Conservation (phyloP, 2,888 invertebrate genomes). For the Pegoplata infirma region DNA sequence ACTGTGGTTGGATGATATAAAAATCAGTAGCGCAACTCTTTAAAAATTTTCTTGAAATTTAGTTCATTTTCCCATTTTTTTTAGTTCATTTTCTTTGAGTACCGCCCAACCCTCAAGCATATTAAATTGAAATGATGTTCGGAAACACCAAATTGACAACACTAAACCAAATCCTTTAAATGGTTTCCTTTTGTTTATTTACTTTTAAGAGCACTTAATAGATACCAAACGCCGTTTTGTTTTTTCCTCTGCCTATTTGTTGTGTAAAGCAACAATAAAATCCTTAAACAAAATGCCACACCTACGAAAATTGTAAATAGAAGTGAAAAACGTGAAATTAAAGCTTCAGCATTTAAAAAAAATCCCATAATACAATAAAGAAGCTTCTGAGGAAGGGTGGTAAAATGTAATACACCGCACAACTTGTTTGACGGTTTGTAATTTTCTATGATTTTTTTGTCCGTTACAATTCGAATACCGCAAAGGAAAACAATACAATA, state of each 20-base stretch:
- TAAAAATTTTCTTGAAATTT: too few species aligned
- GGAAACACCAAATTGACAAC: background rate
- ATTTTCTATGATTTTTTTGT: conserved; percentile 19
- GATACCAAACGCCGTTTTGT: conserved; percentile 64
- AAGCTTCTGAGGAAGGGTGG: conserved; percentile 5
- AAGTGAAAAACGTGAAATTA: conserved; percentile 23
- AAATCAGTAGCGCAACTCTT: too few species aligned
- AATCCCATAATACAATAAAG: conserved; percentile 19
- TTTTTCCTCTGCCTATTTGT: conserved; percentile 24
- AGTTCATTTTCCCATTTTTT: too few species aligned
- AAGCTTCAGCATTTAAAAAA: conserved; percentile 47
- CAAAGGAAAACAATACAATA: conserved; percentile 25
- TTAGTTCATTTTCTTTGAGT: too few species aligned
- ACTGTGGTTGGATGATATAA: too few species aligned
- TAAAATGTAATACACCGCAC: background rate
- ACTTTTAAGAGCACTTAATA: conserved; percentile 74
- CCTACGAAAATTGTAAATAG: conserved; percentile 36
- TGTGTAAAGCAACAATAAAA: conserved; percentile 52
- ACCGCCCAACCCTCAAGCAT: too few species aligned
- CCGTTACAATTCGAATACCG: conserved; percentile 57
- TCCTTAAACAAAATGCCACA: conserved; percentile 49
- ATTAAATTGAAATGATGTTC: too few species aligned
- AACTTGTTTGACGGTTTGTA: conserved; percentile 30
- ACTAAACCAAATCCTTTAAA: conserved; percentile 67
- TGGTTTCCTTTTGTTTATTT: conserved; percentile 75